These are phyloP conservation scores for Leptopilina drosophilae DNA, from an alignment of 2,888 invertebrate genomes.

Conservation along the genomic window DNA sequence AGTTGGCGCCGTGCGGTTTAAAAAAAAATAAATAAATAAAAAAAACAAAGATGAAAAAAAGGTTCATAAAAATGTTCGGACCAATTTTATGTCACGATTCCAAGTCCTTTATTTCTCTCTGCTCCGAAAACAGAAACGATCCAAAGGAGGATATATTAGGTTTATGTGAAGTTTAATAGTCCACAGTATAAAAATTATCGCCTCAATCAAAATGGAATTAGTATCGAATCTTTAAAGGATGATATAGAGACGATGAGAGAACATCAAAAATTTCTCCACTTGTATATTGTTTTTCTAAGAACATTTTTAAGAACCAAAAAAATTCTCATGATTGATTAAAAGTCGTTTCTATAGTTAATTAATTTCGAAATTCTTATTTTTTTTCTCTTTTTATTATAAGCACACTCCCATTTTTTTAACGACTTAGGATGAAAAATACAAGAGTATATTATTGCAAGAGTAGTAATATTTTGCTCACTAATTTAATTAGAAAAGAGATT, in stretches of 20 bases:
- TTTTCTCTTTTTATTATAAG: too few relatives aligned
- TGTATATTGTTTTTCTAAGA: neutral
- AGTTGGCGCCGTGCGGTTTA: slow-evolving; percentile 53
- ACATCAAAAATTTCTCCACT: too few relatives aligned
- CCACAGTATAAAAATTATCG: slow-evolving; percentile 25
- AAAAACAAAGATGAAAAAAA: slow-evolving; percentile 18
- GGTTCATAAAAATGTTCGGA: slow-evolving; percentile 42
- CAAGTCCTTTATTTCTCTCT: slow-evolving; percentile 5
- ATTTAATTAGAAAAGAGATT: too few relatives aligned
- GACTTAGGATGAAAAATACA: too few relatives aligned
- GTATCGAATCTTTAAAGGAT: neutral
- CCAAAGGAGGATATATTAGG: slow-evolving; percentile 2
- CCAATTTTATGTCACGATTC: slow-evolving; percentile 27
- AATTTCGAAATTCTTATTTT: too few relatives aligned
- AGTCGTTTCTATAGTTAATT: too few relatives aligned
- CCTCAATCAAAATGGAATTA: slow-evolving; percentile 17
- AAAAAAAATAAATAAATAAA: too few relatives aligned
- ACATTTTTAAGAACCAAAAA: neutral
- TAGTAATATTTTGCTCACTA: too few relatives aligned
- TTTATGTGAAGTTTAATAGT: slow-evolving; percentile 30
- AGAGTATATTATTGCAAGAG: too few relatives aligned
- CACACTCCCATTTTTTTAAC: too few relatives aligned
- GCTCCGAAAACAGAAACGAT: slow-evolving; percentile 9
- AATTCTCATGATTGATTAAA: too few relatives aligned
- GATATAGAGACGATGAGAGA: too few relatives aligned